A percentile compares a stretch with the other conserved stretches of the same genome.
Conservation (phyloP, 2,888 invertebrate genomes). For the Lochmaea capreae region DNA sequence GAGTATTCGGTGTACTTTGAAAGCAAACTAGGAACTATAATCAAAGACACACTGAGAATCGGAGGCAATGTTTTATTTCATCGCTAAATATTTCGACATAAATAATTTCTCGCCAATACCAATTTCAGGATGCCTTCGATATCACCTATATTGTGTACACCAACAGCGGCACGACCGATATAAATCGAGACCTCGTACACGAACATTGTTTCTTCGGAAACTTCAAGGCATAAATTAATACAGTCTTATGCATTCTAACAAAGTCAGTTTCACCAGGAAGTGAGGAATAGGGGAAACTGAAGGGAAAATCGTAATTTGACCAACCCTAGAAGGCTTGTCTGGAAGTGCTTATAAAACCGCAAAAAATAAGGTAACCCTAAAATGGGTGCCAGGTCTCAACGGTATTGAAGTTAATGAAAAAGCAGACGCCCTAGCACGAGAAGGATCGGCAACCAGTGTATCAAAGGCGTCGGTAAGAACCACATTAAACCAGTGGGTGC, state of each 20-base stretch:
- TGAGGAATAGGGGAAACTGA: slow-evolving; percentile 7
- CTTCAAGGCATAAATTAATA: slow-evolving; percentile 31
- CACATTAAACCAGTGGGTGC: too few species aligned
- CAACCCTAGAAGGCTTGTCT: too few species aligned
- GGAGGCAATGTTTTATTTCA: too few species aligned
- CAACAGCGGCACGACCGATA: slow-evolving; percentile 1
- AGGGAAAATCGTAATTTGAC: background rate
- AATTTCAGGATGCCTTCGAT: background rate
- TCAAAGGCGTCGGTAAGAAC: too few species aligned
- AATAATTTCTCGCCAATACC: background rate
- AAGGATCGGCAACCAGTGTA: too few species aligned
- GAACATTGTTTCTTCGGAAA: slow-evolving; percentile 34
- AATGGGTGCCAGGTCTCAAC: too few species aligned
- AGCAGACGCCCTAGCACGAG: too few species aligned
- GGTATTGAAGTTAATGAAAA: too few species aligned
- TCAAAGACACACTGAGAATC: too few species aligned
- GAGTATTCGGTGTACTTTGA: background rate
- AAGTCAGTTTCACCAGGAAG: slow-evolving; percentile 23
- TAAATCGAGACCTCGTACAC: slow-evolving; percentile 30
- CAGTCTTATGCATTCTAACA: slow-evolving; percentile 39
- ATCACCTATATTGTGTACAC: background rate
- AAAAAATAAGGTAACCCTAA: too few species aligned
- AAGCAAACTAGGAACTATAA: too few species aligned
- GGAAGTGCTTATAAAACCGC: too few species aligned
- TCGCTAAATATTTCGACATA: background rate